These are phyloP conservation scores for Drosophila peninsularis DNA, from an alignment of 2,888 invertebrate genomes.

Conservation along the genomic window DNA sequence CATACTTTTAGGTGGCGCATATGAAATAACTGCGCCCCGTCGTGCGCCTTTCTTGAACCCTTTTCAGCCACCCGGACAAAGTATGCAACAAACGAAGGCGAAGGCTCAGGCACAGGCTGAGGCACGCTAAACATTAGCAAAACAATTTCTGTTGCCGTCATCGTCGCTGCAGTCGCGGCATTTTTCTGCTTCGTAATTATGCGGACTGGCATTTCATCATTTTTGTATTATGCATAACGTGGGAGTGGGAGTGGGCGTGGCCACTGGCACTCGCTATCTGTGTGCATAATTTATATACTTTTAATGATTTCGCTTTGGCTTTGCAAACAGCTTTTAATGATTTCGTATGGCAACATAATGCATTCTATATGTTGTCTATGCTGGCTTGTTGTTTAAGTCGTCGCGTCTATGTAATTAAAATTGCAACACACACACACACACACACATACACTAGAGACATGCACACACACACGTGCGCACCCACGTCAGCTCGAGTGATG, in stretches of 20 bases:
- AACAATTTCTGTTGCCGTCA: conserved; percentile 50
- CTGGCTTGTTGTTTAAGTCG: conserved; percentile 23
- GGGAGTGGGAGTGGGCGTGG: conserved; percentile 24
- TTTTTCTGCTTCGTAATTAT: conserved; percentile 61
- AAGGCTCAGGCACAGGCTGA: conserved; percentile 24
- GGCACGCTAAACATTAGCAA: conserved; percentile 65
- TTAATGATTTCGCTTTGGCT: conserved; percentile 69
- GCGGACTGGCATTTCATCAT: conserved; percentile 45
- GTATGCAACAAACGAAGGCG: conserved; percentile 35
- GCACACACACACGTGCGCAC: conserved; percentile 19
- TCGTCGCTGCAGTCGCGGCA: conserved; percentile 49
- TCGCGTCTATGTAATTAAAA: conserved; percentile 73
- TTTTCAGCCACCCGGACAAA: conserved; percentile 28
- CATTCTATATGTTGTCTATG: conserved; percentile 35
- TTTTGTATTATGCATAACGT: conserved; percentile 7
- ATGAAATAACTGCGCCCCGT: conserved; percentile 55
- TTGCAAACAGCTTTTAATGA: conserved; percentile 73
- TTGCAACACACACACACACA: conserved; percentile 62
- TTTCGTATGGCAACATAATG: conserved; percentile 67
- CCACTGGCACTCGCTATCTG: conserved; percentile 10
- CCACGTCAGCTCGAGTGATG: conserved; percentile 24
- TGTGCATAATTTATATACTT: conserved; percentile 77
- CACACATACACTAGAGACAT: conserved; percentile 22
- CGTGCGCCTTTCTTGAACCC: conserved; percentile 9
- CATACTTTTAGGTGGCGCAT: conserved; percentile 69